Conservation (phyloP, 2,797 vertebrate species). For the Arctocebus calabarensis region DNA sequence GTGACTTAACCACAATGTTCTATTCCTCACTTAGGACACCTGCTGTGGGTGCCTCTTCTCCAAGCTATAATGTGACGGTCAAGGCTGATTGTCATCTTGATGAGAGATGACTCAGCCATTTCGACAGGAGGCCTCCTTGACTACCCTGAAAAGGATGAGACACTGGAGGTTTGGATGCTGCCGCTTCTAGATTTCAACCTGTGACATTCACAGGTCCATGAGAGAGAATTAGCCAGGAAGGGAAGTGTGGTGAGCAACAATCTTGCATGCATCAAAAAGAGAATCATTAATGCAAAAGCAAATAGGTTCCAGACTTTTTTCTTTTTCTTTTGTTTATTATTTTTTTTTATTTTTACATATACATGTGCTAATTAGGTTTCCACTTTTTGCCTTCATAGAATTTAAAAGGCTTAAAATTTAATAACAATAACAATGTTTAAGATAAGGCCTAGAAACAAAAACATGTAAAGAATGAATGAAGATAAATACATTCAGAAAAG, state of each 20-base stretch:
- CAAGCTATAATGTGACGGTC: accelerated
- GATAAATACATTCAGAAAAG: too few species aligned
- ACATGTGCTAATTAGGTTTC: too few species aligned
- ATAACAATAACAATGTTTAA: too few species aligned
- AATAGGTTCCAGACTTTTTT: not conserved
- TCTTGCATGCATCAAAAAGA: not conserved
- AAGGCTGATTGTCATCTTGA: too few species aligned
- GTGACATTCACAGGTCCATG: not conserved
- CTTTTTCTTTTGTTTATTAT: too few species aligned
- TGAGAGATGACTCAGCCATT: not conserved
- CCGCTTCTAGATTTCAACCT: not conserved
- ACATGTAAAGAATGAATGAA: too few species aligned
- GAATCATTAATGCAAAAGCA: not conserved
- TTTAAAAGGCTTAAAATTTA: too few species aligned
- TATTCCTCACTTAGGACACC: not conserved
- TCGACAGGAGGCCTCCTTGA: not conserved
- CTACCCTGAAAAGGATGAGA: not conserved
- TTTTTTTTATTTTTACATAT: too few species aligned
- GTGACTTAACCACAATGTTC: not conserved
- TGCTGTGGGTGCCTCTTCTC: not conserved
- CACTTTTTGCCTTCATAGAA: too few species aligned
- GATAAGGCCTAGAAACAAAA: too few species aligned
- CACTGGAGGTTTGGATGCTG: accelerated
- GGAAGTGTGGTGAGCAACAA: too few species aligned
- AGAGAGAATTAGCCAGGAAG: not conserved